Base-by-base conservation (phyloP, 2,888 invertebrate genomes). In the Pristionchus arcanus region DNA sequence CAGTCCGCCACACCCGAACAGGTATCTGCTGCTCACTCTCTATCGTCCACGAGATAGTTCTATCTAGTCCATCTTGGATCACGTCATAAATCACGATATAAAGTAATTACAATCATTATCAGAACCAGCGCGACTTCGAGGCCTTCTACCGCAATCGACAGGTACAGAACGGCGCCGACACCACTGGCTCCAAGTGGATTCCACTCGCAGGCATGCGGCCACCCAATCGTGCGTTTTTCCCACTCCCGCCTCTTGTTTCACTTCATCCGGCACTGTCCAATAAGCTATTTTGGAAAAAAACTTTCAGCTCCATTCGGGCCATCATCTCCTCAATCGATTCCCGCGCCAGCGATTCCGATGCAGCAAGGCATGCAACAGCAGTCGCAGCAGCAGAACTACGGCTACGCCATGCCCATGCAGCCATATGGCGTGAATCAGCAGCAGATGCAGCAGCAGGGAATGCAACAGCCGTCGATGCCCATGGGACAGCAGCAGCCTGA, bases 101-200 rank as follows among this genome's bases (percentile, higher is more conserved):
- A 37, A 11, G 21, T 37, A 21, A 53, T 34, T 25, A 19, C 85
- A 13, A 16, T 71, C 25, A 11, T 11, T 90, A 89, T 53, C 81
- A 94, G 92, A 93, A 94, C 84, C 93, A 93, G 81, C 92, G 91
- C 13, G 93, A 94, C 90, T 93, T 92, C 71, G 93, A 93, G 87
- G 89, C 90, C 19, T 93, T 92, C 89, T 93, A 93, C 90, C 92
- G 92, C 25, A 92, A 91, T 74, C 90, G 92, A 25, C 31, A 86
- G 16, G 87, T 89, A n/a, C 59, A 90, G 59, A 87, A 77, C 63
- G 90, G 89, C 28, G 63, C 88, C 11, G 87, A 87, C 28, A 28
- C 74, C 16, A 37, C 84, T 15, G 90, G 90, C 13, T 87, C 89
- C 25, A 90, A 88, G 63, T 91, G 91, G 91, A 90, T 91, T 37